These are phyloP conservation scores for Xylophagus ater DNA, from an alignment of 2,888 invertebrate species.

Conservation along the genomic window DNA sequence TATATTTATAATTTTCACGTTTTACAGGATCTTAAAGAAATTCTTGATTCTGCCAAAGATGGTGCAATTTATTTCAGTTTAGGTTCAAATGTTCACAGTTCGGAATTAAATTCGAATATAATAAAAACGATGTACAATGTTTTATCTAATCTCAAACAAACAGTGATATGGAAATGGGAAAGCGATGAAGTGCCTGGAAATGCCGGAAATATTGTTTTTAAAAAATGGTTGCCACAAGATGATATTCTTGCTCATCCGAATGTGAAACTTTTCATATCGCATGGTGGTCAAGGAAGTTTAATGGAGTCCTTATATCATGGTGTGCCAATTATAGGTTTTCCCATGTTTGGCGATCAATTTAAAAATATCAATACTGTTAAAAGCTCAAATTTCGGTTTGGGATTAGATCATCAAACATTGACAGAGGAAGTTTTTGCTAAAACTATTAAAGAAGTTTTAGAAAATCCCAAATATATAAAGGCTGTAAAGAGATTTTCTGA, in stretches of 20 bases:
- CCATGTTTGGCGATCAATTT: conserved; percentile 34
- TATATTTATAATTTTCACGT: neutral
- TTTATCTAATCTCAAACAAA: conserved; percentile 23
- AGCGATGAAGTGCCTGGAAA: conserved; percentile 19
- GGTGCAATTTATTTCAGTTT: conserved; percentile 16
- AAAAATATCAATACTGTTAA: conserved; percentile 26
- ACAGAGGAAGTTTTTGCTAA: conserved; percentile 20
- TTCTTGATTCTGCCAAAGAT: conserved; percentile 14
- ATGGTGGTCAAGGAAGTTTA: conserved; percentile 53
- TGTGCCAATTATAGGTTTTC: conserved; percentile 7
- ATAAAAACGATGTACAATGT: neutral
- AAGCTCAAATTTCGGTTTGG: conserved; percentile 26
- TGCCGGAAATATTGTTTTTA: conserved; percentile 26
- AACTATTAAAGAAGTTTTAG: conserved; percentile 25
- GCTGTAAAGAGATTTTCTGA: conserved; percentile 37
- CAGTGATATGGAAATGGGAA: conserved; percentile 30
- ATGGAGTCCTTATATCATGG: conserved; percentile 23
- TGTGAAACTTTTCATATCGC: conserved; percentile 36
- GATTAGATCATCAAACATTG: conserved; percentile 21
- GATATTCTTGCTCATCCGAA: conserved; percentile 43
- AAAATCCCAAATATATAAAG: conserved; percentile 24
- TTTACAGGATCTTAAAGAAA: conserved; percentile 7
- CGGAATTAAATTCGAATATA: conserved; percentile 9
- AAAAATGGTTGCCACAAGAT: conserved; percentile 10
- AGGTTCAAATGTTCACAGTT: conserved; percentile 13